A percentile compares a stretch with the other conserved stretches of the same genome.
phyloP scores from a whole-genome alignment of 2,113 vertebrate species.

The Acanthisitta chloris region DNA sequence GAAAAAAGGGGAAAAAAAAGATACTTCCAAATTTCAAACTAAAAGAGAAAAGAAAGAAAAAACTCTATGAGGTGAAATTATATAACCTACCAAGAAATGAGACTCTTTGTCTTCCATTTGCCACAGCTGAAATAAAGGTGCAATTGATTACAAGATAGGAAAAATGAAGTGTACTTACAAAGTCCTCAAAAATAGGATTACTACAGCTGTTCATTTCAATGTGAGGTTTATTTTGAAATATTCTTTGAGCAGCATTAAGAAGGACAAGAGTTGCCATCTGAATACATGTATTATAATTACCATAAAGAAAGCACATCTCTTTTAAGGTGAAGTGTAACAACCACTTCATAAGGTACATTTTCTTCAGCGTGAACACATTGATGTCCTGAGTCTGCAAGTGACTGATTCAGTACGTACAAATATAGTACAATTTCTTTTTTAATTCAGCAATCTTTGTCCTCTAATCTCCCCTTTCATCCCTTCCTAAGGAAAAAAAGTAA shows the following conservation, averaged over 20 bases:
- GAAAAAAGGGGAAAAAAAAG: not conserved
- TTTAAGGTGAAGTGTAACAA: not conserved
- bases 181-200: not conserved
- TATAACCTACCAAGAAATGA: not conserved
- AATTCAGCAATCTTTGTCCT: not conserved
- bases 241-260: not conserved
- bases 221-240: not conserved
- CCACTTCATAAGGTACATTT: not conserved
- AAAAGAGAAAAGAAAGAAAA: not conserved
- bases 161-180: not conserved
- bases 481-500: slow-evolving; percentile 36
- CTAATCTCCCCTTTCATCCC: slow-evolving; percentile 3
- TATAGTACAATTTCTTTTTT: not conserved
- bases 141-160: not conserved
- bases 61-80: not conserved
- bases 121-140: not conserved
- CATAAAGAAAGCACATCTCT: not conserved
- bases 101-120: not conserved
- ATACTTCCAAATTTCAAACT: not conserved
- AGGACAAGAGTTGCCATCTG: not conserved
- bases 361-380: not conserved
- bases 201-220: not conserved
- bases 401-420: not conserved
- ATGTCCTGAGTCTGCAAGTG: not conserved
- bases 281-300: not conserved